These are phyloP conservation scores for Microctenopoma lineatum DNA, from an alignment of 2,797 vertebrate species.

Conservation along the genomic window DNA sequence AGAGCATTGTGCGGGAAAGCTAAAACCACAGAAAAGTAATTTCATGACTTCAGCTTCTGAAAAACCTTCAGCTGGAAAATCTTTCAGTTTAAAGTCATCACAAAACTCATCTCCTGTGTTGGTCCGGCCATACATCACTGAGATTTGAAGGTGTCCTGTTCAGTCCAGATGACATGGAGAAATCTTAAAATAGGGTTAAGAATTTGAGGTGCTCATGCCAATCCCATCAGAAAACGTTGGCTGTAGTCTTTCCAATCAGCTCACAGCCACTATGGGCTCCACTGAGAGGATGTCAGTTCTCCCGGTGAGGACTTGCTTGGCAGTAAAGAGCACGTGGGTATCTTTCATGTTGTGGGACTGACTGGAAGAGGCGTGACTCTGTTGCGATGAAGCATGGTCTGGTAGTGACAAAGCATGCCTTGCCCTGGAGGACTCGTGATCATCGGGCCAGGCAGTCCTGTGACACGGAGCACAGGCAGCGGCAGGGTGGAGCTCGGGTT, in stretches of 20 bases:
- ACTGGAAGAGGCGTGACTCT: conserved; percentile 68
- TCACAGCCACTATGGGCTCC: conserved; percentile 86
- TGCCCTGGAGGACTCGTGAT: conserved; percentile 40
- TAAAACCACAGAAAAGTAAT: too few species aligned
- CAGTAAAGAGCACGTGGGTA: conserved; percentile 73
- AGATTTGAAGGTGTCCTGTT: conserved; percentile 9
- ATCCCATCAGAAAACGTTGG: not conserved
- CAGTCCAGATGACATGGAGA: not conserved
- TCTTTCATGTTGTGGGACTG: conserved; percentile 69
- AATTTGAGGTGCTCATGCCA: not conserved
- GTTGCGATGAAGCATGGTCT: conserved; percentile 80
- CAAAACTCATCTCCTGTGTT: not conserved
- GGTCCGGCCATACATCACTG: not conserved
- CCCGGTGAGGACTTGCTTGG: conserved; percentile 78
- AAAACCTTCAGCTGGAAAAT: not conserved
- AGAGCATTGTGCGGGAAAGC: not conserved
- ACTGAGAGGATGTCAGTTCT: conserved; percentile 88
- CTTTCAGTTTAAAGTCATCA: not conserved
- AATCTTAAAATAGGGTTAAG: not conserved
- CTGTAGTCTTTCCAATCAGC: conserved; percentile 65
- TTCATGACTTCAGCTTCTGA: too few species aligned
- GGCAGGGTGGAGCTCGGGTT: conserved; percentile 31
- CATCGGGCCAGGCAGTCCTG: conserved; percentile 86
- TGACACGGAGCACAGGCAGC: conserved; percentile 73
- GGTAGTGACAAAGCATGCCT: conserved; percentile 42